Evolutionary conservation across 2,888 invertebrate species (phyloP).

Genomic region (Blera fallax): DNA sequence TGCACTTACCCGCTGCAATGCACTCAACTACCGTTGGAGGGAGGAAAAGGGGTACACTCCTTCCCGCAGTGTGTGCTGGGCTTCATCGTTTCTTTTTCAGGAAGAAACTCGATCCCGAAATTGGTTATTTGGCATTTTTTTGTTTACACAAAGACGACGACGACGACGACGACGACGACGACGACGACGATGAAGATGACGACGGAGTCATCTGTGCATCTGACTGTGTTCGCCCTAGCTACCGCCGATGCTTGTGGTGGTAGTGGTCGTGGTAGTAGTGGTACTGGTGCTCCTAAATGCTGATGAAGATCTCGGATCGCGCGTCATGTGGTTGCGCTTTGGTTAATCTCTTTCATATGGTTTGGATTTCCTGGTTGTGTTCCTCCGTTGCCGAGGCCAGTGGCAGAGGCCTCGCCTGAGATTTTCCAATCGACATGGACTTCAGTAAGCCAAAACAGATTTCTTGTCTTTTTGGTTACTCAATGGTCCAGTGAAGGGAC

Average conservation of each 20-base stretch:
- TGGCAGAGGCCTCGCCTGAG: constrained; percentile 51
- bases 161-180: constrained; percentile 20
- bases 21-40: too few species aligned
- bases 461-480: constrained; percentile 1
- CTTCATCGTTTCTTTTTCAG: constrained; percentile 42
- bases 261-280: constrained; percentile 32
- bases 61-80: constrained; percentile 6
- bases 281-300: constrained; percentile 29
- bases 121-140: constrained; percentile 62
- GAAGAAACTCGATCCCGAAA: constrained; percentile 65
- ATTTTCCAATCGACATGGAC: constrained; percentile 61
- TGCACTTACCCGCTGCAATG: background rate
- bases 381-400: background rate
- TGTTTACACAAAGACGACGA: constrained; percentile 61
- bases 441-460: constrained; percentile 67
- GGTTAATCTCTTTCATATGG: constrained; percentile 72
- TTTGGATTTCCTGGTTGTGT: constrained; percentile 70
- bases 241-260: constrained; percentile 33
- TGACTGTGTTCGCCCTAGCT: constrained; percentile 2
- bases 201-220: constrained; percentile 52
- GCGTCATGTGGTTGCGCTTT: constrained; percentile 71
- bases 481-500: constrained; percentile 5
- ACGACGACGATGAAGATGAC: constrained; percentile 39
- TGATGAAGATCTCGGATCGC: constrained; percentile 51
- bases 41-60: constrained; percentile 39